A percentile compares a stretch with the other conserved stretches of the same genome.
phyloP scores from a whole-genome alignment of 2,888 invertebrate genomes.

The Parnassius orleans region DNA sequence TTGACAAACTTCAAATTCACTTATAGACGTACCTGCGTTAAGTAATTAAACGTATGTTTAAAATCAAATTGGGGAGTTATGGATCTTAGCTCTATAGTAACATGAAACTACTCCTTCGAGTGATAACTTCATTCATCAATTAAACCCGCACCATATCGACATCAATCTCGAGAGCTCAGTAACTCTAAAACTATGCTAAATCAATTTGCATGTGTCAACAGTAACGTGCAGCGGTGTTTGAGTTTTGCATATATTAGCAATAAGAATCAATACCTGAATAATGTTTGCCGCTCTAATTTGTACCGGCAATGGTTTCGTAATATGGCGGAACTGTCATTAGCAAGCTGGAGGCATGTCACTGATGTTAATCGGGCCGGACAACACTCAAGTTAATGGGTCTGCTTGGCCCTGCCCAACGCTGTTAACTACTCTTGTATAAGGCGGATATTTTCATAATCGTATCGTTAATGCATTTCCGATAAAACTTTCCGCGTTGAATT shows the following conservation, averaged over 20 bases:
- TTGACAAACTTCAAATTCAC: too few species aligned
- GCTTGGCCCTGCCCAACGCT: constrained; percentile 13
- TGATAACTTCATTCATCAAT: constrained; percentile 8
- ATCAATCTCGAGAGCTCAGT: constrained; percentile 33
- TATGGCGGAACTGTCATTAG: constrained; percentile 45
- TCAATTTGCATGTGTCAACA: constrained; percentile 47
- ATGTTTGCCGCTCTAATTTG: constrained; percentile 28
- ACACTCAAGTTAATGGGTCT: constrained; percentile 46
- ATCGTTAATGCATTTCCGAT: constrained; percentile 22
- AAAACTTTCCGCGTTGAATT: not conserved
- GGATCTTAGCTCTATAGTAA: not conserved
- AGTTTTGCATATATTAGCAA: constrained; percentile 39
- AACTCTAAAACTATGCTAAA: constrained; percentile 38
- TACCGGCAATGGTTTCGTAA: constrained; percentile 24
- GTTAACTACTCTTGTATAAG: constrained; percentile 7
- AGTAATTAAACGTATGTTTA: too few species aligned
- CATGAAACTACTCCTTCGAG: not conserved
- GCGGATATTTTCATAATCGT: constrained; percentile 26
- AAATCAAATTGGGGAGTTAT: too few species aligned
- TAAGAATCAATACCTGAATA: constrained; percentile 28
- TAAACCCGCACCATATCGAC: constrained; percentile 23
- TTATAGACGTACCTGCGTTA: too few species aligned
- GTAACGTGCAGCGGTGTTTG: constrained; percentile 34
- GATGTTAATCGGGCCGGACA: constrained; percentile 47
- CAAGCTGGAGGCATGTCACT: constrained; percentile 37